Base-by-base conservation (phyloP, 2,797 vertebrate species). In the Buceros bicornis region DNA sequence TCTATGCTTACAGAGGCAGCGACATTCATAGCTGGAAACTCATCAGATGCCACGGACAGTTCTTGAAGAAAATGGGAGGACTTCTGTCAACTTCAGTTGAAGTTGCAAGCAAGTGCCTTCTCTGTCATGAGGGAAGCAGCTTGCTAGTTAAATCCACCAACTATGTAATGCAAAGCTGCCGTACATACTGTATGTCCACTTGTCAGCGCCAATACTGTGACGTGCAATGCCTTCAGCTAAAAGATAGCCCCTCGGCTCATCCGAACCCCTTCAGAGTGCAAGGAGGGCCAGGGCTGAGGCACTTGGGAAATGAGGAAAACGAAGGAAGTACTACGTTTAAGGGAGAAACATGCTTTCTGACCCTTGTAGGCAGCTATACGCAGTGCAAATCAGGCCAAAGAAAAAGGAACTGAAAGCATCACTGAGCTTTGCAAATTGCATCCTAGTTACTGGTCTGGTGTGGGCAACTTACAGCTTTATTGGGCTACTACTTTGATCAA, bases 401-500 rank as follows among this genome's bases (percentile, higher is more conserved):
- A 33, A 82, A 85, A 57, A 26, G 50, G 24, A 93, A 66, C 16
- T 54, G 20, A 91, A 95, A 78, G 71, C 66, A 89, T 40, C 54
- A 51, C 29, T 74, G 67, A 80, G 43, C 42, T 94, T 66, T 57
- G 48, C 73, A 95, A 95, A 95, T 67, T 94, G 60, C 47, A 87
- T 94, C 42, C 40, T 72, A 57, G 54, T 70, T 95, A 92, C 87
- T 94, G 61, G 70, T 37, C 51, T 47, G 80, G 45, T 76, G 25
- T 70, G 65, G 91, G 72, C 77, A 95, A 91, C 84, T 92, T 71
- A 29, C 16, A 16, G n/a, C 78, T 94, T 96, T 93, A 92, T 25
- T 56, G 69, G 82, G 67, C 84, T 89, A 84, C 78, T 95, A 89
- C 93, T 91, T 89, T 90, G 70, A 73, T 92, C 79, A 94, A 87